Percentiles rank a stretch among this genome's conserved stretches.
phyloP scores from a whole-genome alignment of 2,113 vertebrate species.

The Hippolais icterina region DNA sequence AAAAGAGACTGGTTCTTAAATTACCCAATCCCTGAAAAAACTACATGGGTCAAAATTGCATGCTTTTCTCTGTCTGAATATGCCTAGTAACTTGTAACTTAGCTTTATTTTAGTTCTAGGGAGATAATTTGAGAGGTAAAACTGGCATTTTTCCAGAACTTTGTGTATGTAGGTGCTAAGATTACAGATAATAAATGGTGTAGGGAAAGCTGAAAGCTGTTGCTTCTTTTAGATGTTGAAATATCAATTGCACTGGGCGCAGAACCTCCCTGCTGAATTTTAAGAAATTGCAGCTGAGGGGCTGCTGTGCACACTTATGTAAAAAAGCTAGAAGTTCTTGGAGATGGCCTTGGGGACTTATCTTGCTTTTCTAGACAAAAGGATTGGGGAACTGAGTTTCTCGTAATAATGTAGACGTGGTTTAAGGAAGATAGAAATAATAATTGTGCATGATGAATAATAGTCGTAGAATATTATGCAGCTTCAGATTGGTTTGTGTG shows the following conservation, averaged over 20 bases:
- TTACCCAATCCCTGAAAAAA: constrained; percentile 30
- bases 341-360: neutral
- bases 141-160: neutral
- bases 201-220: neutral
- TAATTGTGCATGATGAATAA: neutral
- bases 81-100: constrained; percentile 41
- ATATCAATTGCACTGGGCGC: neutral
- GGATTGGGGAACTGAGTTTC: neutral
- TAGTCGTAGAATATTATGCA: neutral
- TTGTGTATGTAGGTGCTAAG: neutral
- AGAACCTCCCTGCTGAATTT: neutral
- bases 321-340: neutral
- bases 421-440: neutral
- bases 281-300: neutral
- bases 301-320: neutral
- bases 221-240: neutral
- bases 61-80: neutral
- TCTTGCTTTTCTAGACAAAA: neutral
- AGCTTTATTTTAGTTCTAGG: constrained; percentile 7
- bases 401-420: neutral
- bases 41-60: neutral
- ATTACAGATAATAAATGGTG: neutral
- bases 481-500: neutral
- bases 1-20: constrained; percentile 25
- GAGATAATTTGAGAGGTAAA: neutral